Percentiles rank a stretch among this genome's conserved stretches.
phyloP scores from a whole-genome alignment of 2,888 invertebrate species.

The Diachrysia chrysitis region DNA sequence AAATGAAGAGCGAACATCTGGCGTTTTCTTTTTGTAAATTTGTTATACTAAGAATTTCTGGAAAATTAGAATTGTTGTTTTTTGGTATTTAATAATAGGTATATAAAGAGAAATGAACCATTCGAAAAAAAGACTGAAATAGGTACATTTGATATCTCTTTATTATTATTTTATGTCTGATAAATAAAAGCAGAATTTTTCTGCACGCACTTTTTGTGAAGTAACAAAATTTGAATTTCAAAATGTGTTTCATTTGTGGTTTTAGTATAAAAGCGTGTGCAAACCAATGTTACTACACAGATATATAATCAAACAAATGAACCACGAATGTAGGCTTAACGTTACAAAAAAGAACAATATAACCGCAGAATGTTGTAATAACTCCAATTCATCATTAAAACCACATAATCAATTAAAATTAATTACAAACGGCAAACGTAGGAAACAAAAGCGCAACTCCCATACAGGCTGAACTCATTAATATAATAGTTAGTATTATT shows the following conservation, averaged over 20 bases:
- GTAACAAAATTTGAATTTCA: neutral
- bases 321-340: neutral
- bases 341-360: neutral
- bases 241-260: neutral
- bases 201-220: neutral
- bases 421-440: slow-evolving; percentile 32
- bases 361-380: neutral
- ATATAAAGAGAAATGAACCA: slow-evolving; percentile 5
- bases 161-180: neutral
- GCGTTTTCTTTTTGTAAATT: slow-evolving; percentile 37
- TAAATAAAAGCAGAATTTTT: too few species aligned
- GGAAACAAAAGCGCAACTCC: slow-evolving; percentile 13
- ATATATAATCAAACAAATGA: neutral
- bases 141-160: too few species aligned
- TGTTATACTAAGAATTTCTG: slow-evolving; percentile 18
- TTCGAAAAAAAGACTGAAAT: neutral
- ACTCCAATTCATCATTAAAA: slow-evolving; percentile 17
- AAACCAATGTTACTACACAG: too few species aligned
- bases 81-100: neutral
- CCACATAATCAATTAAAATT: slow-evolving; percentile 16
- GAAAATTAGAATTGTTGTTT: slow-evolving; percentile 17
- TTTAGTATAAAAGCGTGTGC: neutral
- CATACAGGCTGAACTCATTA: slow-evolving; percentile 39
- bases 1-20: slow-evolving; percentile 39
- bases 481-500: slow-evolving; percentile 43